Conservation (phyloP, 2,113 vertebrate species). For the Erythrolamprus reginae region DNA sequence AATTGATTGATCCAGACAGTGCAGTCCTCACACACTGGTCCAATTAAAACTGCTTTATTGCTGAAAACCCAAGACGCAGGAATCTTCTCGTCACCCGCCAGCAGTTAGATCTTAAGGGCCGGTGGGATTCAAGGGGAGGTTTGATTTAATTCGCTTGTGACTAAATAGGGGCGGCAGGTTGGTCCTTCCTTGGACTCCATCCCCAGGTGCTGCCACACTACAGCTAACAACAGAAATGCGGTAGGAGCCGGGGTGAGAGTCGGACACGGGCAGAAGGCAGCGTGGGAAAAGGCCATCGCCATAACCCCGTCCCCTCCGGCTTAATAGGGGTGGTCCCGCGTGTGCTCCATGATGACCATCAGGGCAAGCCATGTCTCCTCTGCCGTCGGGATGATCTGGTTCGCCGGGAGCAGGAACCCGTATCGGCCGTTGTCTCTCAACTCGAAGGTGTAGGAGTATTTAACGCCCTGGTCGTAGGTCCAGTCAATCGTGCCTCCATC, state of each 20-base stretch:
- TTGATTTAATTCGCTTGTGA: not conserved
- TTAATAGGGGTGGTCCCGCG: constrained; percentile 73
- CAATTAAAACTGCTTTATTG: too few relatives aligned
- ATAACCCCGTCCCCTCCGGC: rapidly evolving
- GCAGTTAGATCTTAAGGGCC: not conserved
- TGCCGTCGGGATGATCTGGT: constrained; percentile 85
- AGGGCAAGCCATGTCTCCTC: constrained; percentile 87
- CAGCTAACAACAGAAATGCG: not conserved
- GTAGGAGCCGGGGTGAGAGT: not conserved
- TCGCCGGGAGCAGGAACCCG: constrained; percentile 87
- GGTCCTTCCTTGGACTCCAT: not conserved
- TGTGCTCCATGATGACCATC: constrained; percentile 79
- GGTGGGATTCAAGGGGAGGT: not conserved
- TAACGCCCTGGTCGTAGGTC: constrained; percentile 87
- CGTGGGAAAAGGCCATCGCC: not conserved
- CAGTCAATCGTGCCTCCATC: constrained; percentile 86
- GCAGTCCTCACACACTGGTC: too few relatives aligned
- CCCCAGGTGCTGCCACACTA: not conserved
- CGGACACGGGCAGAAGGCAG: not conserved
- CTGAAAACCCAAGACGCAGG: too few relatives aligned
- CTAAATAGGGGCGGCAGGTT: not conserved
- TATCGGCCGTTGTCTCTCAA: constrained; percentile 85
- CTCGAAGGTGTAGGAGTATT: constrained; percentile 92
- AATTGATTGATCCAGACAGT: too few relatives aligned
- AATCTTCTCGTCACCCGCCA: not conserved